A percentile compares a stretch with the other conserved stretches of the same genome.
Evolutionary conservation across 2,113 vertebrate genomes (phyloP).

Genomic region (Salvelinus namaycush): DNA sequence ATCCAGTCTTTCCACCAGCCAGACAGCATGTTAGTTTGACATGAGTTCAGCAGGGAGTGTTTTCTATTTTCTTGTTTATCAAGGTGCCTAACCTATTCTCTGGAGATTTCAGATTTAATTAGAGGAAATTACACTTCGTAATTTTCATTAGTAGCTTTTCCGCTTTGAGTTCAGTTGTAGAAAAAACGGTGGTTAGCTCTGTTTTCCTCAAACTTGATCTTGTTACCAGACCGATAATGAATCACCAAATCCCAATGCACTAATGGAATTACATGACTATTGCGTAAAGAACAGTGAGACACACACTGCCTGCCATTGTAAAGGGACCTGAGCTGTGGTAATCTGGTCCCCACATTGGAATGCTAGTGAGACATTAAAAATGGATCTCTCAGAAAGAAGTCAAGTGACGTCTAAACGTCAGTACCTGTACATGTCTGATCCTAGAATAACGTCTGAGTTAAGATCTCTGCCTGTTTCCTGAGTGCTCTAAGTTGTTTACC

Average conservation of each 20-base stretch:
- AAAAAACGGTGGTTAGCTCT: constrained; percentile 17
- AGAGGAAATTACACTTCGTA: constrained; percentile 6
- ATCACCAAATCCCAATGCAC: constrained; percentile 15
- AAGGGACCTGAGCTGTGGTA: not conserved
- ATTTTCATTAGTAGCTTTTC: constrained; percentile 23
- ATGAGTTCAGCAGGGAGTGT: not conserved
- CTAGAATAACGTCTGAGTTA: too few relatives aligned
- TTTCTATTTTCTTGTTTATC: constrained; percentile 9
- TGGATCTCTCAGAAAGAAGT: too few relatives aligned
- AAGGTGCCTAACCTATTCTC: not conserved
- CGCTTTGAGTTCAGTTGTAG: constrained; percentile 3
- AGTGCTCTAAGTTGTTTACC: too few relatives aligned
- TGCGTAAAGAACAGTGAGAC: constrained; percentile 2
- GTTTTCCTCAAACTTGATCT: constrained; percentile 28
- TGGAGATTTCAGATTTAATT: constrained; percentile 1
- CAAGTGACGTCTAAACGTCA: too few relatives aligned
- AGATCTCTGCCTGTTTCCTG: too few relatives aligned
- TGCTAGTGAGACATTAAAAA: not conserved
- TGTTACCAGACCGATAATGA: constrained; percentile 27
- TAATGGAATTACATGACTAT: constrained; percentile 22
- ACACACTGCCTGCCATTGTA: constrained; percentile 1
- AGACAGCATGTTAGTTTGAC: not conserved
- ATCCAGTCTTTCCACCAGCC: not conserved
- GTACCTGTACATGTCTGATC: too few relatives aligned
- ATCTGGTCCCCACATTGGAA: not conserved